Evolutionary conservation across 2,888 invertebrate genomes (phyloP).

Genomic region (Parnassius smintheus): DNA sequence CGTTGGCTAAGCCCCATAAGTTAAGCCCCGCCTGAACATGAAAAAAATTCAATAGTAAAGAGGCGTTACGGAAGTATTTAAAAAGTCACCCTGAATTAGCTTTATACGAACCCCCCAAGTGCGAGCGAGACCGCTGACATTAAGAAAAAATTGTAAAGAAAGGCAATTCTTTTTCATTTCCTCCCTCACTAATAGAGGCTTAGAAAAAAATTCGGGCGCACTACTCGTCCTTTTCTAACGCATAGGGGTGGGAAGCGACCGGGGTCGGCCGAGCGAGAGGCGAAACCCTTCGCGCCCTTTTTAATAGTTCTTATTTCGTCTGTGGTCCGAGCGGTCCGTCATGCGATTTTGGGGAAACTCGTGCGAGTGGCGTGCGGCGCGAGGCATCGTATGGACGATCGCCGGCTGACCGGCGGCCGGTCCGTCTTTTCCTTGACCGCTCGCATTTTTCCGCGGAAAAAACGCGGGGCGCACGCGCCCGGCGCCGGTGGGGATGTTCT

Average conservation of each 20-base stretch:
- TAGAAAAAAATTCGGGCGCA: constrained; percentile 73
- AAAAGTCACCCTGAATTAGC: constrained; percentile 58
- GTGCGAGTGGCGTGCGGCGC: constrained; percentile 35
- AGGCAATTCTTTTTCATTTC: constrained; percentile 79
- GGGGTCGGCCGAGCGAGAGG: constrained; percentile 74
- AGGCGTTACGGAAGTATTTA: constrained; percentile 72
- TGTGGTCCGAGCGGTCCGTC: constrained; percentile 69
- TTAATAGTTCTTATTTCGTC: constrained; percentile 75
- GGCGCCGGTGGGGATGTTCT: constrained; percentile 77
- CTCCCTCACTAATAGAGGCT: constrained; percentile 77
- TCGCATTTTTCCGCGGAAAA: constrained; percentile 81
- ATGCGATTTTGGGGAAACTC: constrained; percentile 46
- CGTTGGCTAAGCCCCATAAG: constrained; percentile 69
- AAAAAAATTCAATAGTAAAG: constrained; percentile 70
- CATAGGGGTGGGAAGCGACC: constrained; percentile 59
- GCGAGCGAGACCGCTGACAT: constrained; percentile 65
- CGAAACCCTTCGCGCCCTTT: constrained; percentile 72
- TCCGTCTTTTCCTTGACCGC: constrained; percentile 77
- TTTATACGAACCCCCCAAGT: constrained; percentile 42
- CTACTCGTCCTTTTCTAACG: constrained; percentile 70
- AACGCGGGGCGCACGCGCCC: constrained; percentile 79
- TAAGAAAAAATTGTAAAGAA: constrained; percentile 79
- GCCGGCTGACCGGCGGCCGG: constrained; percentile 54
- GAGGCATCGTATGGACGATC: constrained; percentile 44
- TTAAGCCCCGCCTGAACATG: constrained; percentile 73